These are phyloP conservation scores for Drosophila kanekoi DNA, from an alignment of 2,888 invertebrate genomes.

Conservation along the genomic window DNA sequence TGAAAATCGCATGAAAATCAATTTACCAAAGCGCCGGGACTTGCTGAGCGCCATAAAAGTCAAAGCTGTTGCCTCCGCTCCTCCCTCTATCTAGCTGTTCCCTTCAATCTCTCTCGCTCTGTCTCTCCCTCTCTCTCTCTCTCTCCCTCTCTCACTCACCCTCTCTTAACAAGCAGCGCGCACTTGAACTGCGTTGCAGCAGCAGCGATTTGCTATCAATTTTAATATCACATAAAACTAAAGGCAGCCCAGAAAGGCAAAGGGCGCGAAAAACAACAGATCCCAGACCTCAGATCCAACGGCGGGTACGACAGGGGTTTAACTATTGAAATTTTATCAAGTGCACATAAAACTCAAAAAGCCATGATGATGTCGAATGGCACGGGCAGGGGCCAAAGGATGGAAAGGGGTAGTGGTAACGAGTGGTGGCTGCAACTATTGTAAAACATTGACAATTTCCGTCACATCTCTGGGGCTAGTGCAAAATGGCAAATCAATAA, in stretches of 20 bases:
- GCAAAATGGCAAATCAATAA: slow-evolving; percentile 84
- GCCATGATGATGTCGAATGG: slow-evolving; percentile 69
- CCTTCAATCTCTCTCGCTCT: neutral
- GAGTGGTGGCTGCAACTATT: slow-evolving; percentile 68
- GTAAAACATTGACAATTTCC: slow-evolving; percentile 84
- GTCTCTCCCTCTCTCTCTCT: neutral
- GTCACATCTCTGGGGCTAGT: slow-evolving; percentile 78
- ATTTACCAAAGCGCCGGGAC: slow-evolving; percentile 60
- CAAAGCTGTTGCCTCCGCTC: slow-evolving; percentile 19
- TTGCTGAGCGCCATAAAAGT: slow-evolving; percentile 53
- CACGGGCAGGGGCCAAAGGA: neutral
- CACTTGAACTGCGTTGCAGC: slow-evolving; percentile 60
- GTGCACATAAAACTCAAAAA: slow-evolving; percentile 80
- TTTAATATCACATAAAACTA: slow-evolving; percentile 79
- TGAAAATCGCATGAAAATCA: slow-evolving; percentile 76
- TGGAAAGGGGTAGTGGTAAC: slow-evolving; percentile 8
- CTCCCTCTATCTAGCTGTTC: neutral
- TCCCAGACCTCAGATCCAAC: slow-evolving; percentile 13
- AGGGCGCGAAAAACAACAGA: slow-evolving; percentile 72
- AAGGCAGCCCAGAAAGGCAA: slow-evolving; percentile 63
- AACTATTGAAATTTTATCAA: slow-evolving; percentile 80
- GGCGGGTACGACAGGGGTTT: slow-evolving; percentile 13
- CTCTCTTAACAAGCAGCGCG: slow-evolving; percentile 28
- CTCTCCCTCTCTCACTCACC: neutral
- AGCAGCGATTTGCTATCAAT: slow-evolving; percentile 78